Conservation (phyloP, 1,140 invertebrate genomes). For the Mesaphorura yosii region DNA sequence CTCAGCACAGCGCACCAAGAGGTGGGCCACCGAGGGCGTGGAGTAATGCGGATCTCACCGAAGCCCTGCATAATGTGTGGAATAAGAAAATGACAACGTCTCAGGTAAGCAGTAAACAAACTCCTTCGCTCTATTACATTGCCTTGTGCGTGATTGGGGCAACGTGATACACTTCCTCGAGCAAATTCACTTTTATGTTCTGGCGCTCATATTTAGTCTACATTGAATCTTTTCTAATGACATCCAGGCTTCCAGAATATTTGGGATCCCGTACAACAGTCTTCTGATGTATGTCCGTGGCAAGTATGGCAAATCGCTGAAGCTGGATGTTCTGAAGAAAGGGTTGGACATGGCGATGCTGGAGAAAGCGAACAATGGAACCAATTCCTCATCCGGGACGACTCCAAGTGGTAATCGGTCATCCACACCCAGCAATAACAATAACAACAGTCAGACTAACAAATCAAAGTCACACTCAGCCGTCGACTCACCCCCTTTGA, state of each 20-base stretch:
- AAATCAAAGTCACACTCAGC: conserved; percentile 1
- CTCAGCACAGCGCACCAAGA: conserved; percentile 73
- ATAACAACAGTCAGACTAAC: conserved; percentile 22
- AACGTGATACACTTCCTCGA: too few species aligned
- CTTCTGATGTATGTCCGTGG: conserved; percentile 83
- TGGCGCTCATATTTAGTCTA: too few species aligned
- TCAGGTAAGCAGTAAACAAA: conserved; percentile 39
- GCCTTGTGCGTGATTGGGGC: too few species aligned
- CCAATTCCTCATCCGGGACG: not conserved
- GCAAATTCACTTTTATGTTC: too few species aligned
- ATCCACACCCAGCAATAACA: conserved; percentile 14
- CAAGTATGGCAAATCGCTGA: conserved; percentile 78
- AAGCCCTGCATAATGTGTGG: conserved; percentile 79
- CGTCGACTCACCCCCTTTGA: conserved; percentile 13
- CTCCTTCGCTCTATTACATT: not conserved
- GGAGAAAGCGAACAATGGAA: conserved; percentile 9
- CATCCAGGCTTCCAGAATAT: conserved; percentile 64
- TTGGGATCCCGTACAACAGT: conserved; percentile 82
- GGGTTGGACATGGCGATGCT: conserved; percentile 36
- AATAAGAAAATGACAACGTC: conserved; percentile 90
- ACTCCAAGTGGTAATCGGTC: not conserved
- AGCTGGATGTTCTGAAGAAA: conserved; percentile 70
- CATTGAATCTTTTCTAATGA: too few species aligned
- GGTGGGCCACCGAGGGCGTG: conserved; percentile 76
- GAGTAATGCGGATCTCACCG: conserved; percentile 78